Conservation (phyloP, 2,113 vertebrate species). For the Barnardius zonarius region DNA sequence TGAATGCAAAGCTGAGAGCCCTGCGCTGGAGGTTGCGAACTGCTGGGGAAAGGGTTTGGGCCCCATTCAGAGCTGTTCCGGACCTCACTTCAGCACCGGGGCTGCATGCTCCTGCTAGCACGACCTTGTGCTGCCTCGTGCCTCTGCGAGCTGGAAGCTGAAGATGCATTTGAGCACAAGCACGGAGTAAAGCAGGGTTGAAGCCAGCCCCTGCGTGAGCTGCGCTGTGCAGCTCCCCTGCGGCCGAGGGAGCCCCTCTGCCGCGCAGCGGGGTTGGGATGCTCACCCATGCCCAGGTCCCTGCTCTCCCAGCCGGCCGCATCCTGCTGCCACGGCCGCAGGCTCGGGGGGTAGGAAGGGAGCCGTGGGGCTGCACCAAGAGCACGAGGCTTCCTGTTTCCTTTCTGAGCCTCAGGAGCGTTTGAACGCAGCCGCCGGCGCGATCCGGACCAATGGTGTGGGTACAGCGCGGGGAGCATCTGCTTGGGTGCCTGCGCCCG, state of each 20-base stretch:
- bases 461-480: neutral
- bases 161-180: fast-evolving
- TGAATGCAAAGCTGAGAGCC: neutral
- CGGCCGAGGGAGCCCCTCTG: too few relatives aligned
- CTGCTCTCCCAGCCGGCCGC: neutral
- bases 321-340: neutral
- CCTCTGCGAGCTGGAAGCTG: neutral
- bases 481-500: conserved; percentile 22
- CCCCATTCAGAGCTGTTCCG: fast-evolving
- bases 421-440: conserved; percentile 65
- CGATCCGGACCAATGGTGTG: conserved; percentile 59
- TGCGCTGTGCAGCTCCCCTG: neutral
- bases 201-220: neutral
- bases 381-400: conserved; percentile 78
- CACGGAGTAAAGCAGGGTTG: fast-evolving
- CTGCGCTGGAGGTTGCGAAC: neutral
- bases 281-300: neutral
- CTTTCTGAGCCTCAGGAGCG: conserved; percentile 66
- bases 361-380: neutral
- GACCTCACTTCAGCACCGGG: fast-evolving
- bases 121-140: neutral
- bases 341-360: conserved; percentile 26
- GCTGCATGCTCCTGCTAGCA: fast-evolving
- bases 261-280: fast-evolving
- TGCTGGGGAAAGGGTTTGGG: neutral